phyloP scores from a whole-genome alignment of 1,140 invertebrate species.

The Dreissena polymorpha region DNA sequence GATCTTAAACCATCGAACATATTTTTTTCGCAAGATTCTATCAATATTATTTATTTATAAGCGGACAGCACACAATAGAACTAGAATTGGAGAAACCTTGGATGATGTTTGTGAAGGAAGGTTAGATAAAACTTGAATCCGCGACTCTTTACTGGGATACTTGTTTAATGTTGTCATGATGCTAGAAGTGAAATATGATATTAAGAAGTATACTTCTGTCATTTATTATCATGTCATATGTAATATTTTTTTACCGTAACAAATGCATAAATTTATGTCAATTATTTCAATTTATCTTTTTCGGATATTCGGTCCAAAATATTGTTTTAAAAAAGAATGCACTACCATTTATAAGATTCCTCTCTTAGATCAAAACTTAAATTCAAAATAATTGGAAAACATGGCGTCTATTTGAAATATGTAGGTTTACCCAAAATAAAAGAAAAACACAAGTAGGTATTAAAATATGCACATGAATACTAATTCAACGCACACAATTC shows the following conservation, averaged over 20 bases:
- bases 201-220: not conserved
- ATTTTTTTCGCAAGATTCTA: constrained; percentile 42
- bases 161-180: not conserved
- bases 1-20: constrained; percentile 33
- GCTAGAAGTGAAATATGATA: not conserved
- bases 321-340: no score
- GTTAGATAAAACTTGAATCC: not conserved
- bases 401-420: no score
- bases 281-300: no score
- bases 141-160: not conserved
- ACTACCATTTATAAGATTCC: no score
- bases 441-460: no score
- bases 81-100: constrained; percentile 39
- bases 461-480: no score
- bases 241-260: not conserved
- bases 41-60: constrained; percentile 49
- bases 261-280: not conserved
- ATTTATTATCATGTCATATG: no score
- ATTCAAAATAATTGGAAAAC: no score
- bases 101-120: constrained; percentile 38
- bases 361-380: no score
- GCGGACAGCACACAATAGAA: constrained; percentile 7
- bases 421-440: no score
- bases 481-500: no score
- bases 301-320: no score